Percentiles rank a stretch among this genome's conserved stretches.
Evolutionary conservation across 2,113 vertebrate genomes (phyloP).

Genomic region (Thymallus thymallus): DNA sequence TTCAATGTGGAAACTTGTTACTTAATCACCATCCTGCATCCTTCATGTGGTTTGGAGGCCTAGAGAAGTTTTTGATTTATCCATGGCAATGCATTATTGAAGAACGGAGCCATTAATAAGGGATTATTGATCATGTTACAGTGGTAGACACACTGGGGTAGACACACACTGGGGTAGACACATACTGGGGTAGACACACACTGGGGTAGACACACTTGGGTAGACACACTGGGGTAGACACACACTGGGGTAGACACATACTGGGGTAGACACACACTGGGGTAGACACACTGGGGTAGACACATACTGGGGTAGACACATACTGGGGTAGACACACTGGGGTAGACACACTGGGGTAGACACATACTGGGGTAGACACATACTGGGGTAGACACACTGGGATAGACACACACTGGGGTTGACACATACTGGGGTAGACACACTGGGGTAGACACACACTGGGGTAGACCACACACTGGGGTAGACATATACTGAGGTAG

Average conservation of each 20-base stretch:
- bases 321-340: slow-evolving; percentile 1
- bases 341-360: too few species aligned
- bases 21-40: slow-evolving; percentile 17
- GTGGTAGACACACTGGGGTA: background rate
- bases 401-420: background rate
- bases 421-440: too few species aligned
- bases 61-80: slow-evolving; percentile 39
- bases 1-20: slow-evolving; percentile 14
- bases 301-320: background rate
- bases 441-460: background rate
- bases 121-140: slow-evolving; percentile 45
- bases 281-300: background rate
- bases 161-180: background rate
- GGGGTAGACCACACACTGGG: background rate
- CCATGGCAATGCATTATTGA: slow-evolving; percentile 44
- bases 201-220: too few species aligned
- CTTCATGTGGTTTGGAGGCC: slow-evolving; percentile 9
- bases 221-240: background rate
- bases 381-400: background rate
- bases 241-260: background rate
- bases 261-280: too few species aligned
- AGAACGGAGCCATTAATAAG: slow-evolving; percentile 42
- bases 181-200: too few species aligned
- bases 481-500: background rate
- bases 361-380: too few species aligned